Base-by-base conservation (phyloP, 2,113 vertebrate species). In the Sphaerodactylus townsendi region DNA sequence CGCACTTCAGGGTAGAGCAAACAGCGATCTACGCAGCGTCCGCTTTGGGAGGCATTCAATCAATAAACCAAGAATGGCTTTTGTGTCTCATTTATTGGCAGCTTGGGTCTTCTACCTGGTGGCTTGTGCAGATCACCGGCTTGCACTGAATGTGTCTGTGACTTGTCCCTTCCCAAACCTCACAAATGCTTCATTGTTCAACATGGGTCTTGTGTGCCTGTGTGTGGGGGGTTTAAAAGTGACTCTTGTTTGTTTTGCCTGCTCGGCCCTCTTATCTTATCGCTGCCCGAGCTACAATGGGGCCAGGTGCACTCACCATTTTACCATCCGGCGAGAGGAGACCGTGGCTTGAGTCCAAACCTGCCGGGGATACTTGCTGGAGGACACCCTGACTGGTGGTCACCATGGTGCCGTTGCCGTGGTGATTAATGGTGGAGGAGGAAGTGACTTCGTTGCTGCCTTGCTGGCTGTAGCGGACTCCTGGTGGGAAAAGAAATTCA, bases 261-360 rank as follows among this genome's bases (percentile, higher is more conserved):
- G 87, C 93, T 76, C 85, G 88, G 90, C 75, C 86, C 89, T 93
- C 97, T 98, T 99, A 99, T 98, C 98, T 99, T 98, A 99, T 98
- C 97, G 95, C 95, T 88, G 56, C 86, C 90, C 84, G 91, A 92
- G 93, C 93, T 94, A 95, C 96, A 93, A 96, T 94, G 93, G 95
- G 59, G 91, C 96, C 97, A 98, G 97, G 97, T 98, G 97, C 96
- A 97, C 98, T 99, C 97, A 99, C 99, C 99, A 99, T 99, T 96
- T 99, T 99, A 93, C 96, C 96, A 90, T 99, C 98, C 95, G 98
- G 97, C 89, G 99, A 98, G 96, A 99, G 96, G 94, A 99, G 95
- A 94, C 95, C 96, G 95, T 99, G 83, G 96, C 97, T 93, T 1
- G 97, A 97, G 96, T 99, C 98, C 97, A 99, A 93, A 86, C 96